These are phyloP conservation scores for Chamaea fasciata DNA, from an alignment of 2,113 vertebrate species.

Conservation along the genomic window DNA sequence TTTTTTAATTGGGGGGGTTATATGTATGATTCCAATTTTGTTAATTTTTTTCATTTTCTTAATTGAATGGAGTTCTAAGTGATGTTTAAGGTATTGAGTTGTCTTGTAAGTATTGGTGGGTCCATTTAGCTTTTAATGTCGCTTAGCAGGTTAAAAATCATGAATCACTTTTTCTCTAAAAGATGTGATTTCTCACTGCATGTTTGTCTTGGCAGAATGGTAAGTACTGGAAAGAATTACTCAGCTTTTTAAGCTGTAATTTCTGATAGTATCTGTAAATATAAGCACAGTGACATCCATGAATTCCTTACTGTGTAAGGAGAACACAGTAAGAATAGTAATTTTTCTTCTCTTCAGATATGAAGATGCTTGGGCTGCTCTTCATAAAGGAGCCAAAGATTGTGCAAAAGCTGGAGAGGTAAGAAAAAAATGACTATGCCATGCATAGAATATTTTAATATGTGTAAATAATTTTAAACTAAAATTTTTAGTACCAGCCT, in stretches of 20 bases:
- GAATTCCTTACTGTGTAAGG: background rate
- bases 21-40: background rate
- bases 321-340: background rate
- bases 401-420: constrained; percentile 84
- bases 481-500: background rate
- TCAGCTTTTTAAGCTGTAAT: background rate
- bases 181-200: background rate
- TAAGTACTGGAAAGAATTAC: background rate
- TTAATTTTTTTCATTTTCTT: background rate
- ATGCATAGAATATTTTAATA: background rate
- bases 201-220: background rate
- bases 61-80: background rate
- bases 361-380: constrained; percentile 84
- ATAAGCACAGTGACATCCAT: background rate
- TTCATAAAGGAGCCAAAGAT: constrained; percentile 84
- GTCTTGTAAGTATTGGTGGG: background rate
- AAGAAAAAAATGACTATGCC: background rate
- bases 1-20: fast-evolving
- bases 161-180: background rate
- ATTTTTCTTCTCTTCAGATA: constrained; percentile 69
- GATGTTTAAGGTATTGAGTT: background rate
- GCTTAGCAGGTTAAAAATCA: background rate
- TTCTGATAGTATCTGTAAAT: background rate
- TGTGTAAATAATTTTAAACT: background rate
- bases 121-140: background rate